Percentiles rank a stretch among this genome's conserved stretches.
These are phyloP conservation scores for Chaenogobius annularis DNA, from an alignment of 2,113 vertebrate genomes.

Conservation along the genomic window DNA sequence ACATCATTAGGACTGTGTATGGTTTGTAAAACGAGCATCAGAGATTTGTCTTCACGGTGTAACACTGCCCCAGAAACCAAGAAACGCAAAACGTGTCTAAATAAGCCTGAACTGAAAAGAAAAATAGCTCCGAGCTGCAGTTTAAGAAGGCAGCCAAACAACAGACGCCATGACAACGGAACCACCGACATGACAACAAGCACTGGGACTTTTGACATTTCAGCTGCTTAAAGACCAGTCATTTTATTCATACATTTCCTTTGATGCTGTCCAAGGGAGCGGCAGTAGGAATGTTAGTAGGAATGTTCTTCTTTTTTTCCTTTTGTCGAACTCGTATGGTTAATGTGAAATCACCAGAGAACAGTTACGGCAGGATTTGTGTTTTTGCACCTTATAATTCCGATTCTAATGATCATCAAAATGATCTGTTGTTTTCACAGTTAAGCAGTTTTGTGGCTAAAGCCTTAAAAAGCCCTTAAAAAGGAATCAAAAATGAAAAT, in stretches of 20 bases:
- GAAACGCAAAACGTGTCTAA: neutral
- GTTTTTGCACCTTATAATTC: no score
- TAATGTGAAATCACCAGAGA: no score
- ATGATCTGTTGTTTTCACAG: no score
- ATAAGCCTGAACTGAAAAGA: neutral
- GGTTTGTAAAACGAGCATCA: neutral
- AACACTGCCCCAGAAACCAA: neutral
- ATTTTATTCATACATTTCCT: neutral
- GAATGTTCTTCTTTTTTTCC: no score
- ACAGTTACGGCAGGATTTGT: no score
- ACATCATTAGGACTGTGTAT: no score
- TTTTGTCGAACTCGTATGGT: no score
- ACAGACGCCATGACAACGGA: neutral
- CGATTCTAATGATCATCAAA: no score
- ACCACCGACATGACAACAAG: neutral
- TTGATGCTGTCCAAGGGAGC: neutral
- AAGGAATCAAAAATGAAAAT: no score
- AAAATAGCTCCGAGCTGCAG: neutral
- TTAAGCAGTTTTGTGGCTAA: no score
- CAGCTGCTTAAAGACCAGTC: neutral
- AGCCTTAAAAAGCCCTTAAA: no score
- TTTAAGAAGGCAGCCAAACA: constrained; percentile 1
- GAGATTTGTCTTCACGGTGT: neutral
- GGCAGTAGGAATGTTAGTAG: neutral
- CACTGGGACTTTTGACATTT: neutral